These are phyloP conservation scores for Acanthococcus lagerstroemiae DNA, from an alignment of 2,888 invertebrate genomes.

Conservation along the genomic window DNA sequence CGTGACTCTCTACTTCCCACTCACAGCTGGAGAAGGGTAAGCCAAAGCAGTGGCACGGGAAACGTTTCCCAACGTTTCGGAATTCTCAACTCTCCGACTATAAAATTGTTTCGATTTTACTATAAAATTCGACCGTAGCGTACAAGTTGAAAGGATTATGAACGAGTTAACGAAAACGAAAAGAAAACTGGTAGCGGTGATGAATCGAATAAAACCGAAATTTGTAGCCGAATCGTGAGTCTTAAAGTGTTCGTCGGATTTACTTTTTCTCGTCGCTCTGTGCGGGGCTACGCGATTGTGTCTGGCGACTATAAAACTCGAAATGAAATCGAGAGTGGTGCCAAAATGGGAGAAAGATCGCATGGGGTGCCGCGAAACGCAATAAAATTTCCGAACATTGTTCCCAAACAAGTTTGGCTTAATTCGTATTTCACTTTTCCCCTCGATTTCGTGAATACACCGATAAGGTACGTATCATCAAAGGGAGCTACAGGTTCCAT, in stretches of 20 bases:
- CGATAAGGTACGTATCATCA: no score
- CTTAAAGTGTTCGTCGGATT: conserved; percentile 6
- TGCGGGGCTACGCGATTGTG: neutral
- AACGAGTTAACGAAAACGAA: neutral
- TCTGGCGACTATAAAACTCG: neutral
- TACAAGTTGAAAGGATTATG: neutral
- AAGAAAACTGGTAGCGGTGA: neutral
- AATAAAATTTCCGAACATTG: neutral
- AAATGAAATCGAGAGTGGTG: neutral
- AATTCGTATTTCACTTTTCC: no score
- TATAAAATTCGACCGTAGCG: conserved; percentile 7
- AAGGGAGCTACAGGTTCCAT: no score
- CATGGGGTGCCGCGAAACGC: neutral
- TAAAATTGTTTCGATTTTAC: neutral
- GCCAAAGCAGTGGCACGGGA: no score
- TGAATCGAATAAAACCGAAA: conserved; percentile 4
- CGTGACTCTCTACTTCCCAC: no score
- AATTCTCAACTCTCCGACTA: no score
- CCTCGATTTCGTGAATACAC: no score
- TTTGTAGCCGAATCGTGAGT: conserved; percentile 6
- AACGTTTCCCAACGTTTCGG: no score
- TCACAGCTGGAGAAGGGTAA: no score
- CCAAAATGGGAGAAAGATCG: neutral
- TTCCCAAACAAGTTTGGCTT: no score
- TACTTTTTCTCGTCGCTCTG: neutral